Evolutionary conservation across 1,140 invertebrate species (phyloP).

Genomic region (Nephila pilipes): DNA sequence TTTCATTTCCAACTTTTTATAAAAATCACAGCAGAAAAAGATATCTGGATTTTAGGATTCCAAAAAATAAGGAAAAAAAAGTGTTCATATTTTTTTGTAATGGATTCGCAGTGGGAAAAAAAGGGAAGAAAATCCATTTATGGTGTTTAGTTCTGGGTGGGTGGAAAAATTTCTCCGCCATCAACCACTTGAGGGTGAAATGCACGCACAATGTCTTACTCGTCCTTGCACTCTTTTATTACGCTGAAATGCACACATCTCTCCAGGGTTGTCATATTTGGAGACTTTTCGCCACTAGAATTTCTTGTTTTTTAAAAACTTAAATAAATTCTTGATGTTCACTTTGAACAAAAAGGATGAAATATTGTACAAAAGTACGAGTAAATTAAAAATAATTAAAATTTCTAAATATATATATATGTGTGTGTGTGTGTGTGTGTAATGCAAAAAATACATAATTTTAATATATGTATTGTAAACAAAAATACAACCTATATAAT

Average conservation of each 20-base stretch:
- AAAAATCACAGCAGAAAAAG: neutral
- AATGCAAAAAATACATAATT: too few species aligned
- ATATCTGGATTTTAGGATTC: neutral
- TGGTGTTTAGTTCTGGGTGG: slow-evolving; percentile 50
- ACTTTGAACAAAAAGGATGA: too few species aligned
- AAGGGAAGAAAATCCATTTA: slow-evolving; percentile 65
- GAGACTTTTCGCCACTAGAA: neutral
- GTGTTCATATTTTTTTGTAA: neutral
- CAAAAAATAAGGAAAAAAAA: neutral
- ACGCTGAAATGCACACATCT: neutral
- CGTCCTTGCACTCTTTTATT: slow-evolving; percentile 48
- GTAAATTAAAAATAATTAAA: too few species aligned
- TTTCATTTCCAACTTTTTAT: neutral
- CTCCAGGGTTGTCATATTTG: neutral
- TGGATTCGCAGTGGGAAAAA: slow-evolving; percentile 32
- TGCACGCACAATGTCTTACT: slow-evolving; percentile 60
- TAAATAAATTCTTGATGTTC: neutral
- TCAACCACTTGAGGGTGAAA: slow-evolving; percentile 72
- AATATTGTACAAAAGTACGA: too few species aligned
- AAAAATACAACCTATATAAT: too few species aligned
- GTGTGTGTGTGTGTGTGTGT: too few species aligned
- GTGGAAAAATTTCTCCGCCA: slow-evolving; percentile 60
- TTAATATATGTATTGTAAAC: too few species aligned
- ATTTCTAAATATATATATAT: too few species aligned
- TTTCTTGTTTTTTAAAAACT: neutral